Evolutionary conservation across 2,888 invertebrate genomes (phyloP).

Genomic region (Drosophila nr. perissopoda): DNA sequence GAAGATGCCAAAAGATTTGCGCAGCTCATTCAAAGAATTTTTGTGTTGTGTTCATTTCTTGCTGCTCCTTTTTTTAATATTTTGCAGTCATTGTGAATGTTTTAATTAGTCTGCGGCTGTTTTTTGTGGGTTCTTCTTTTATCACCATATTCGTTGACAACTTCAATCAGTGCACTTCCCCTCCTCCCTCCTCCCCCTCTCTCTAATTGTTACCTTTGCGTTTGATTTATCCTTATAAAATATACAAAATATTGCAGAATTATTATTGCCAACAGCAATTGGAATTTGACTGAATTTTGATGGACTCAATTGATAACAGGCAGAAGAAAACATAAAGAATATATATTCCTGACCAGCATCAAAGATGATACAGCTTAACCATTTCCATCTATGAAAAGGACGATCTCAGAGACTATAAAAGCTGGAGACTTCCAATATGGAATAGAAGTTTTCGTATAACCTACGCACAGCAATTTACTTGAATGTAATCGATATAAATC

Average conservation of each 20-base stretch:
- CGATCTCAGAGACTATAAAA: rapidly evolving
- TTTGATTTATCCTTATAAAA: slow-evolving; percentile 10
- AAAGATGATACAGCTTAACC: background rate
- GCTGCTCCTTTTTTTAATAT: slow-evolving; percentile 44
- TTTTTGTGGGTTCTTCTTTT: slow-evolving; percentile 34
- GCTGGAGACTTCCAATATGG: background rate
- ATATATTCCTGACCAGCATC: background rate
- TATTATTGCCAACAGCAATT: background rate
- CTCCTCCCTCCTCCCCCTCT: background rate
- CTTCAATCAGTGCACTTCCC: slow-evolving; percentile 58
- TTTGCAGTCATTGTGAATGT: slow-evolving; percentile 70
- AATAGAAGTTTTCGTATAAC: background rate
- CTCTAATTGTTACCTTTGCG: background rate
- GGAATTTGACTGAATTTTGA: background rate
- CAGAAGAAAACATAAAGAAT: background rate
- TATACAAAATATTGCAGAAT: background rate
- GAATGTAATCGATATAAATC: background rate
- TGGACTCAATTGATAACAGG: background rate
- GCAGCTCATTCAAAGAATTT: slow-evolving; percentile 38
- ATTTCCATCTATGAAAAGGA: background rate
- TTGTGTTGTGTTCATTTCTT: slow-evolving; percentile 11
- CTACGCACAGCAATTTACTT: too few relatives aligned
- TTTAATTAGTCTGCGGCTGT: slow-evolving; percentile 74
- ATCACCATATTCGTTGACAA: slow-evolving; percentile 50
- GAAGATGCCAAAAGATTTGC: slow-evolving; percentile 38